A percentile compares a stretch with the other conserved stretches of the same genome.
Evolutionary conservation across 2,113 vertebrate genomes (phyloP).

Genomic region (Solea solea): DNA sequence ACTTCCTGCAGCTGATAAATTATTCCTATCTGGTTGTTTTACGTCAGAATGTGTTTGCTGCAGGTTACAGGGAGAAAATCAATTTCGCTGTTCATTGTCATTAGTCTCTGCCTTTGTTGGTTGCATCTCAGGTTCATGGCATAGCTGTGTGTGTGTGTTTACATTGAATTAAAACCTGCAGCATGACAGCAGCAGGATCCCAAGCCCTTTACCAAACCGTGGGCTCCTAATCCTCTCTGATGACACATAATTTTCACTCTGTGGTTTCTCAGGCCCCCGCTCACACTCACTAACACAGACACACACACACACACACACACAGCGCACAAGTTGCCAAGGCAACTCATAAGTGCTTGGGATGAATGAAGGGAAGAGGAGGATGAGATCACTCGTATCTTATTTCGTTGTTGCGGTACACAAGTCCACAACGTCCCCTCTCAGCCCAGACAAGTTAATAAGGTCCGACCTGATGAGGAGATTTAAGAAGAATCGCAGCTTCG

Average conservation of each 20-base stretch:
- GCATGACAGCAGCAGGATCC: slow-evolving; percentile 50
- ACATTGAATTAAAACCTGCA: slow-evolving; percentile 44
- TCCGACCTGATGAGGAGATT: slow-evolving; percentile 42
- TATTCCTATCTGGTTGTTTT: slow-evolving; percentile 15
- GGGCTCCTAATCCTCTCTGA: slow-evolving; percentile 77
- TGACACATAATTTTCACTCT: slow-evolving; percentile 79
- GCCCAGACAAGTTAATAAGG: slow-evolving; percentile 62
- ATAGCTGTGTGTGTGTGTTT: slow-evolving; percentile 27
- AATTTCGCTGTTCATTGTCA: slow-evolving; percentile 32
- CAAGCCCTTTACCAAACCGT: slow-evolving; percentile 68
- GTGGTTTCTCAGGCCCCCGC: slow-evolving; percentile 69
- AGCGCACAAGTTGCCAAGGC: slow-evolving; percentile 75
- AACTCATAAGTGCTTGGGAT: slow-evolving; percentile 76
- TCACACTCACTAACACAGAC: slow-evolving; percentile 49
- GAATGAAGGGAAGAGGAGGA: slow-evolving; percentile 77
- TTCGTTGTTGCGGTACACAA: slow-evolving; percentile 74
- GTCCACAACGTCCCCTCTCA: slow-evolving; percentile 58
- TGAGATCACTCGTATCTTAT: slow-evolving; percentile 82
- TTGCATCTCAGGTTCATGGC: slow-evolving; percentile 28
- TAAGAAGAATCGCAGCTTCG: slow-evolving; percentile 7
- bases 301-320: slow-evolving; percentile 49
- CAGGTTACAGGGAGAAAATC: slow-evolving; percentile 46
- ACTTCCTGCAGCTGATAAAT: slow-evolving; percentile 1
- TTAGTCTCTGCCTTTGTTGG: slow-evolving; percentile 26
- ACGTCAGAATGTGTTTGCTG: slow-evolving; percentile 18